Evolutionary conservation across 1,140 invertebrate species (phyloP).

Genomic region (Anastrepha ludens): DNA sequence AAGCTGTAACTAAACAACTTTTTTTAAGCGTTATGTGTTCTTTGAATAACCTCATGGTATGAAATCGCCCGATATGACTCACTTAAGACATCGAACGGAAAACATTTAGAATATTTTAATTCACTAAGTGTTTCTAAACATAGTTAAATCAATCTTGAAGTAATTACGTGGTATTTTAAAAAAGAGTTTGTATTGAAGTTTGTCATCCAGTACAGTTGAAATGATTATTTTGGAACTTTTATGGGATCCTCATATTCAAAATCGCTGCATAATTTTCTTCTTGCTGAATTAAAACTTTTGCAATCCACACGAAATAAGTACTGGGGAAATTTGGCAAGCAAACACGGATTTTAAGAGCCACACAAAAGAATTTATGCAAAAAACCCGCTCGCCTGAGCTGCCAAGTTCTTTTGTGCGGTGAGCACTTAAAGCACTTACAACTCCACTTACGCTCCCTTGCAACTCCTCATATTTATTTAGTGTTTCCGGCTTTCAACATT

Average conservation of each 20-base stretch:
- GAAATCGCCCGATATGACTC: too few relatives aligned
- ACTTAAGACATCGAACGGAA: too few relatives aligned
- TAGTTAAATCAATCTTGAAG: too few relatives aligned
- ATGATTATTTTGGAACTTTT: neutral
- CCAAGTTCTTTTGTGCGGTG: neutral
- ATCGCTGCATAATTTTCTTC: neutral
- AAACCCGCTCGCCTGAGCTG: neutral
- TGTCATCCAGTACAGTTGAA: neutral
- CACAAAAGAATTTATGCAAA: too few relatives aligned
- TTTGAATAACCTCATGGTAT: too few relatives aligned
- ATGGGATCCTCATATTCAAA: neutral
- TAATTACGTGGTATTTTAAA: too few relatives aligned
- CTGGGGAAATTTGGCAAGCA: neutral
- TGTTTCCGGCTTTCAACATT: neutral
- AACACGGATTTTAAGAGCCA: neutral
- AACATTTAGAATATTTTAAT: too few relatives aligned
- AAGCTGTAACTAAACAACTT: too few relatives aligned
- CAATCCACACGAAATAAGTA: neutral
- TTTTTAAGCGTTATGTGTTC: too few relatives aligned
- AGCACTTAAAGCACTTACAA: neutral
- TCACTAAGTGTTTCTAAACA: too few relatives aligned
- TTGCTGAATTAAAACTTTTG: neutral
- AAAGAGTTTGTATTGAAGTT: neutral
- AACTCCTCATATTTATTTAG: neutral
- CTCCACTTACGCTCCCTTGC: too few relatives aligned